Percentiles rank a stretch among this genome's conserved stretches.
Conservation (phyloP, 2,888 invertebrate species). For the Protophormia terraenovae region DNA sequence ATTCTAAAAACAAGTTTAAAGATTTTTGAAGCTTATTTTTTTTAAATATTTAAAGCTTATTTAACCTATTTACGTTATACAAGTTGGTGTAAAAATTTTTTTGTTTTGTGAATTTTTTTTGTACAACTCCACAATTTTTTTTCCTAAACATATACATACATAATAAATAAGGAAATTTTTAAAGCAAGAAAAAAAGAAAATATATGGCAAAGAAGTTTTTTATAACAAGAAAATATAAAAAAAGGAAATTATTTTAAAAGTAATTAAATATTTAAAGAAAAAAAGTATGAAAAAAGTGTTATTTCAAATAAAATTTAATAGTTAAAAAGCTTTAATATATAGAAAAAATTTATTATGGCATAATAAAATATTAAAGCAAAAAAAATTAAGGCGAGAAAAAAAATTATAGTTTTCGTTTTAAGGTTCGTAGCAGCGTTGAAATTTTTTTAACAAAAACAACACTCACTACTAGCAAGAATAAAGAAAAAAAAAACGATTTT, state of each 20-base stretch:
- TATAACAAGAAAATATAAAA: background rate
- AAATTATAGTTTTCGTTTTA: constrained; percentile 53
- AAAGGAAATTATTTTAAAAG: background rate
- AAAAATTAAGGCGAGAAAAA: constrained; percentile 16
- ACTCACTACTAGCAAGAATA: constrained; percentile 3
- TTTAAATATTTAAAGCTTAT: too few species aligned
- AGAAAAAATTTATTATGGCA: constrained; percentile 47
- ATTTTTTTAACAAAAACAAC: constrained; percentile 10
- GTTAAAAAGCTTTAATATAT: background rate
- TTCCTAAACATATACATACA: background rate
- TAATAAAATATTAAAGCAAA: constrained; percentile 54
- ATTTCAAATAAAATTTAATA: background rate
- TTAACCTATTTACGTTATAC: background rate
- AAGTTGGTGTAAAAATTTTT: background rate
- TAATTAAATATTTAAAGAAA: background rate
- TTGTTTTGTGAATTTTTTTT: background rate
- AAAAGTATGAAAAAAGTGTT: background rate
- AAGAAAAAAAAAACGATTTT: constrained; percentile 46
- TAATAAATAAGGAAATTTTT: background rate
- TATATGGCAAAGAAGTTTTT: background rate
- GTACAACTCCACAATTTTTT: background rate
- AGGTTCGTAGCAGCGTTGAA: constrained; percentile 41
- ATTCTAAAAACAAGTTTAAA: constrained; percentile 9
- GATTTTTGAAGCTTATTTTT: background rate
- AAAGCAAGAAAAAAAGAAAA: background rate